Base-by-base conservation (phyloP, 2,888 invertebrate species). In the Parnassius smintheus region DNA sequence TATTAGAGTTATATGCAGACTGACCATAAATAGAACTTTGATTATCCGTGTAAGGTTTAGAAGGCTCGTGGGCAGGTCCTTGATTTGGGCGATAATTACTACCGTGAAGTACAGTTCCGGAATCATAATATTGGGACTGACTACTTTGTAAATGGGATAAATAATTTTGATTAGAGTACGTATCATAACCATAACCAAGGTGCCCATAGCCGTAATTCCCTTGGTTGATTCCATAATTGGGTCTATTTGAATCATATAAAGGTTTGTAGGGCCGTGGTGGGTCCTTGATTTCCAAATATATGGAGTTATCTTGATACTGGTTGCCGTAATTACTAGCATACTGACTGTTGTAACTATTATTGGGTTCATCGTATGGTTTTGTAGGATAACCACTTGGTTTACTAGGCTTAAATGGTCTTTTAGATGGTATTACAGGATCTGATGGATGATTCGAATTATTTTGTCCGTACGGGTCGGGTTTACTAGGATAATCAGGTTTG, bases 211-310 rank as follows among this genome's bases (percentile, higher is more conserved):
- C 75, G 56, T 74, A 76, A 65, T 72, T 71, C 18, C 69, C 70
- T 58, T 74, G 72, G 13, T 56, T 53, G 4, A 59, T 66, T 65
- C 77, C 79, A 65, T 81, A 75, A 53, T 72, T 75, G 59, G 78
- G 86, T 58, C 71, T 76, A 46, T 77, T 72, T 48, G 75, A 75
- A 46, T 73, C 77, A 48, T 77, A 81, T 11, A 84, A 81, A 61
- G 73, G 83, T 60, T 73, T 82, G 46, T 84, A 85, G 7, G 85
- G 85, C 61, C 83, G 78, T 1, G 88, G 88, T 4, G 90, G 91
- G 62, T 91, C 91, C 50, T 80, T 71, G 25, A 91, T 91, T 77
- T 88, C 84, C 0, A 90, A 76, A 53, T 88, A 78, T 48, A 90
- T 79, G 0, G 84, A 81, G 68, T 90, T 86, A 54, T 89, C 83